These are phyloP conservation scores for Zosterops lateralis DNA, from an alignment of 2,113 vertebrate genomes.

Conservation along the genomic window DNA sequence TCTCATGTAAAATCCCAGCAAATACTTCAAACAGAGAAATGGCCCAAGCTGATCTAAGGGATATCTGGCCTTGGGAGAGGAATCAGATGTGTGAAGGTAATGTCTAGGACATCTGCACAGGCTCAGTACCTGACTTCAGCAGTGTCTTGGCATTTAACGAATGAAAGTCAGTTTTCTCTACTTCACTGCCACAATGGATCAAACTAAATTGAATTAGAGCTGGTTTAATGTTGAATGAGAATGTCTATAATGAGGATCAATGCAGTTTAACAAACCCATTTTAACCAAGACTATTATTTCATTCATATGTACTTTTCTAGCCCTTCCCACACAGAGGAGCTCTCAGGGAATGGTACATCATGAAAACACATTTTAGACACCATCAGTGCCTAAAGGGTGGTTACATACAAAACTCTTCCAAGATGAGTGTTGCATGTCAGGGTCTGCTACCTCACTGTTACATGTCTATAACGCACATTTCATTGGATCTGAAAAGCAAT, in stretches of 20 bases:
- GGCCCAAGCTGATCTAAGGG: neutral
- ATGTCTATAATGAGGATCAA: neutral
- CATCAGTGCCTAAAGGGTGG: neutral
- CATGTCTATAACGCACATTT: fast-evolving
- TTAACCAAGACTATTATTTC: neutral
- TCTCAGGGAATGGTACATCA: neutral
- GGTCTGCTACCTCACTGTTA: neutral
- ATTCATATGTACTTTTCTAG: neutral
- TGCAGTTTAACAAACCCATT: neutral
- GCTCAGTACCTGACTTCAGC: neutral
- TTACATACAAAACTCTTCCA: neutral
- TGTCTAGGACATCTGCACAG: neutral
- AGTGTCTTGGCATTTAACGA: neutral
- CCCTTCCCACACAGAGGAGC: neutral
- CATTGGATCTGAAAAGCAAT: neutral
- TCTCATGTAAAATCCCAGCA: neutral
- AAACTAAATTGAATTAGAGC: neutral
- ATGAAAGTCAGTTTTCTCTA: neutral
- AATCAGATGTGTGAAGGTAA: neutral
- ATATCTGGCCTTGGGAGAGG: neutral
- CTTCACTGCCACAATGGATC: neutral
- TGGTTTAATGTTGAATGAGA: neutral
- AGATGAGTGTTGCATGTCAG: neutral
- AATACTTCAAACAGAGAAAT: neutral
- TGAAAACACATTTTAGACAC: neutral